Evolutionary conservation across 1,140 invertebrate species (phyloP).

Genomic region (Agrypnia vestita): DNA sequence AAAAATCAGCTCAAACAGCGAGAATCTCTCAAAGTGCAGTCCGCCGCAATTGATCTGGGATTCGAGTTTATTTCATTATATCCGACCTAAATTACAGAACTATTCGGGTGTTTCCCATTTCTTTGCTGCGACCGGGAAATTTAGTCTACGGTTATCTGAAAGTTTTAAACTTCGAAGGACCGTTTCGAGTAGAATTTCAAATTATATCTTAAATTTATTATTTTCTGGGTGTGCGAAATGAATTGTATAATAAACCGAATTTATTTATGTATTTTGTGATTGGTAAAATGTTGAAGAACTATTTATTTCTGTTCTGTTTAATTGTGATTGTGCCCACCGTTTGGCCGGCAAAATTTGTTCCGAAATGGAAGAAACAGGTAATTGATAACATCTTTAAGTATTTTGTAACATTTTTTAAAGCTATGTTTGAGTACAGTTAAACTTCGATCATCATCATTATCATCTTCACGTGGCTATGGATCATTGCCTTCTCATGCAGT

Average conservation of each 20-base stretch:
- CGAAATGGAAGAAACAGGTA: slow-evolving; percentile 88
- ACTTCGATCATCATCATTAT: too few species aligned
- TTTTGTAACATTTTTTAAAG: too few species aligned
- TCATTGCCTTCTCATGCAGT: too few species aligned
- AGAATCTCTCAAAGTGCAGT: neutral
- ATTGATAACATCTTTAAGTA: too few species aligned
- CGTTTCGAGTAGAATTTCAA: too few species aligned
- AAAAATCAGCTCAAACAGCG: slow-evolving; percentile 12
- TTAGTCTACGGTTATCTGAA: neutral
- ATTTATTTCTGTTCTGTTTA: slow-evolving; percentile 62
- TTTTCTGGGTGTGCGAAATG: slow-evolving; percentile 29
- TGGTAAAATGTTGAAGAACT: slow-evolving; percentile 49
- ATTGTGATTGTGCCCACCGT: slow-evolving; percentile 64
- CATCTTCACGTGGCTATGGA: too few species aligned
- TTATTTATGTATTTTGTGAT: slow-evolving; percentile 25
- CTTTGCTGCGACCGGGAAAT: neutral
- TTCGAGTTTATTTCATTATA: neutral
- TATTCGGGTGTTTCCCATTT: neutral
- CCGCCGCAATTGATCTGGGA: neutral
- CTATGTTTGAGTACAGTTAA: too few species aligned
- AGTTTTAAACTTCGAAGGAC: too few species aligned
- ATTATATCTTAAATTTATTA: neutral
- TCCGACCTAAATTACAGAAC: neutral
- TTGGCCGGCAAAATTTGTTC: slow-evolving; percentile 77
- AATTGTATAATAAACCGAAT: slow-evolving; percentile 11